A percentile compares a stretch with the other conserved stretches of the same genome.
Conservation (phyloP, 2,888 invertebrate genomes). For the Apotomis betuletana region DNA sequence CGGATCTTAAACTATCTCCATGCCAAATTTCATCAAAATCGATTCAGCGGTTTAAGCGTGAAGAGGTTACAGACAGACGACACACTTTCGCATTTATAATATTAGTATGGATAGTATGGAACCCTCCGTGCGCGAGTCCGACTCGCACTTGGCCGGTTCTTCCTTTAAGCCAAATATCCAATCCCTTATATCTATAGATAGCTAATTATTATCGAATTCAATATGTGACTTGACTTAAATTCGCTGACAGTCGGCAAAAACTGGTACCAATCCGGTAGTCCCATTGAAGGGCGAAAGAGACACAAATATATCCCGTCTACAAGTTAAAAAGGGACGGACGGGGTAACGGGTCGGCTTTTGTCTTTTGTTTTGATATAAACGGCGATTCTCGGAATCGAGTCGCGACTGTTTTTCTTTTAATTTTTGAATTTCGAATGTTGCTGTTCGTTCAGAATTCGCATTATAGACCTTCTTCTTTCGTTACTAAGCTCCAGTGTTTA, state of each 20-base stretch:
- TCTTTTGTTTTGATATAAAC: constrained; percentile 58
- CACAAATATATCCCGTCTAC: constrained; percentile 44
- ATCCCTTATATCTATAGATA: constrained; percentile 30
- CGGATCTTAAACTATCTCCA: too few species aligned
- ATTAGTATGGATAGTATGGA: too few species aligned
- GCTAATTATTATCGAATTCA: constrained; percentile 40
- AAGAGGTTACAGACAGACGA: too few species aligned
- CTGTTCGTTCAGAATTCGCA: too few species aligned
- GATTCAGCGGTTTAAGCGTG: too few species aligned
- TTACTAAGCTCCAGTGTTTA: background rate
- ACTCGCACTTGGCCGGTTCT: background rate
- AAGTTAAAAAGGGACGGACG: constrained; percentile 56
- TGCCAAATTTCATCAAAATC: too few species aligned
- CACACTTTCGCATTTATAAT: too few species aligned
- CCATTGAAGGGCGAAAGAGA: constrained; percentile 76
- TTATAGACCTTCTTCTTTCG: background rate
- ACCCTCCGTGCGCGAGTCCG: too few species aligned
- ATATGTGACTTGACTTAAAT: constrained; percentile 37
- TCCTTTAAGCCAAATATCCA: background rate
- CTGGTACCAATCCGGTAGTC: constrained; percentile 74
- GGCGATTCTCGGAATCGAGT: constrained; percentile 58
- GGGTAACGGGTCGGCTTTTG: constrained; percentile 69
- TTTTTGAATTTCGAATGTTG: constrained; percentile 37
- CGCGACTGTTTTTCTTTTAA: constrained; percentile 29
- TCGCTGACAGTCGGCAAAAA: constrained; percentile 59